Percentiles rank a stretch among this genome's conserved stretches.
Evolutionary conservation across 1,140 invertebrate species (phyloP).

Genomic region (Archivesica marissinica): DNA sequence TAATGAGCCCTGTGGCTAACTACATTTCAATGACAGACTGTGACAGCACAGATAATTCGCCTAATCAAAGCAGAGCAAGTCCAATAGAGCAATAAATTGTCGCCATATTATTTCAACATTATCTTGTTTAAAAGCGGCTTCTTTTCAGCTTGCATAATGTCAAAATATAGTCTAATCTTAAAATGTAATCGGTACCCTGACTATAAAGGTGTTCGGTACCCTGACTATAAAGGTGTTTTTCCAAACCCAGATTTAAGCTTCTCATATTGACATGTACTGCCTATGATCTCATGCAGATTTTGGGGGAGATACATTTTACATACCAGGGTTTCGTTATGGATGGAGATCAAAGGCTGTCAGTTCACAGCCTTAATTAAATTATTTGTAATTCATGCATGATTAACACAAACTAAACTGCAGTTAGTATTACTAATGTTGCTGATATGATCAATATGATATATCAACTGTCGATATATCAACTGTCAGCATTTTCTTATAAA

Average conservation of each 20-base stretch:
- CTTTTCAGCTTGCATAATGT: not conserved
- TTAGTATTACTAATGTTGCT: too few species aligned
- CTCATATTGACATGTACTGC: not conserved
- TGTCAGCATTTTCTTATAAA: too few species aligned
- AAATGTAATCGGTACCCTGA: too few species aligned
- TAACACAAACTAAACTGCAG: too few species aligned
- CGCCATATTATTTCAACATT: not conserved
- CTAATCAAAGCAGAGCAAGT: conserved; percentile 3
- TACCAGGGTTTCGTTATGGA: not conserved
- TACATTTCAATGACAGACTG: conserved; percentile 14
- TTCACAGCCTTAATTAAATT: not conserved
- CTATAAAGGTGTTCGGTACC: not conserved
- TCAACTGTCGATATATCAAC: too few species aligned
- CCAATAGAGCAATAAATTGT: not conserved
- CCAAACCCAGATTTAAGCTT: not conserved
- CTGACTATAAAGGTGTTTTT: not conserved
- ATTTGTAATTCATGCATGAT: not conserved
- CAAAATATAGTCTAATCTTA: not conserved
- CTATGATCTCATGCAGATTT: not conserved
- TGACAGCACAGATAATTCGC: not conserved
- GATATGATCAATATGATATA: too few species aligned
- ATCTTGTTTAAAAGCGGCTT: not conserved
- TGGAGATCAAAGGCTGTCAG: not conserved
- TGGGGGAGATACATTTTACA: not conserved
- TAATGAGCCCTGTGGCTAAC: too few species aligned